phyloP scores from a whole-genome alignment of 2,888 invertebrate genomes.

The Lapara coniferarum region DNA sequence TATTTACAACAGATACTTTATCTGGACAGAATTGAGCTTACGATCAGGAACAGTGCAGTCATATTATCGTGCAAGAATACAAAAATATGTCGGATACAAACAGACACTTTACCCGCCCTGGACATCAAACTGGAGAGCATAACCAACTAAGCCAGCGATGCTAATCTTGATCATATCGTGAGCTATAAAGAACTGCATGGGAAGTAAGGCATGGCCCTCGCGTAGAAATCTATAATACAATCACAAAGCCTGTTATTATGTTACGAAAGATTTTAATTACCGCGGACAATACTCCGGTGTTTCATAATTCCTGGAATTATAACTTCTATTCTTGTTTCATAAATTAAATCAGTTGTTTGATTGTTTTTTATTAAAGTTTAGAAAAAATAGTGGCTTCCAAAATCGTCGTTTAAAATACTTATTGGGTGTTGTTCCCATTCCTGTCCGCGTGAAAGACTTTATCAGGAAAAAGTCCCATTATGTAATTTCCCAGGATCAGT shows the following conservation, averaged over 20 bases:
- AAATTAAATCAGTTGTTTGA: background rate
- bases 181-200: background rate
- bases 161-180: background rate
- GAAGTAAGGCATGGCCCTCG: slow-evolving; percentile 14
- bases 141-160: too few species aligned
- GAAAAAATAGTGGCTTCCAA: too few species aligned
- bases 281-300: background rate
- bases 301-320: background rate
- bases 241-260: slow-evolving; percentile 24
- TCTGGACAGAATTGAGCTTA: too few species aligned
- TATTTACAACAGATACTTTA: too few species aligned
- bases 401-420: too few species aligned
- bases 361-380: background rate
- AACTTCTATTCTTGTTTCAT: background rate
- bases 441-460: too few species aligned
- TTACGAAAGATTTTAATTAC: slow-evolving; percentile 29
- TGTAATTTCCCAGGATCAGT: too few species aligned
- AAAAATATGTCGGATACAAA: too few species aligned
- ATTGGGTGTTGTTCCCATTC: too few species aligned
- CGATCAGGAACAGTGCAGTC: too few species aligned
- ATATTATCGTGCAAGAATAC: too few species aligned
- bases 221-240: slow-evolving; percentile 23
- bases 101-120: background rate
- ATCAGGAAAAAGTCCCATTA: too few species aligned
- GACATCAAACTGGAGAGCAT: background rate